Percentiles rank a stretch among this genome's conserved stretches.
Conservation (phyloP, 2,797 vertebrate species). For the Podarcis lilfordi region DNA sequence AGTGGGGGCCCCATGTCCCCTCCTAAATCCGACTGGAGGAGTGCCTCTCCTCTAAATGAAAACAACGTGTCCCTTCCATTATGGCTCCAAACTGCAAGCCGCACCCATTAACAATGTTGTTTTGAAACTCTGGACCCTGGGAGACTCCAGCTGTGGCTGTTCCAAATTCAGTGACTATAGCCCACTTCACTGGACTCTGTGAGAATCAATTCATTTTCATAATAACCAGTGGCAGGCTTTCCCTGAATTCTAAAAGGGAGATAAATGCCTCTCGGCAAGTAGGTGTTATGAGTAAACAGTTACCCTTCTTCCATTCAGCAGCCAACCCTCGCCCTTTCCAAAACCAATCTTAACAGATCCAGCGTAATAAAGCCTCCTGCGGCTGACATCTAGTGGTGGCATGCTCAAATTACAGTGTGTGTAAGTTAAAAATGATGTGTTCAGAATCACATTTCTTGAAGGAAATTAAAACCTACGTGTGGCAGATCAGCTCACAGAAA, state of each 20-base stretch:
- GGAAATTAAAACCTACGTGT: neutral
- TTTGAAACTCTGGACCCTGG: neutral
- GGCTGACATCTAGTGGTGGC: slow-evolving; percentile 75
- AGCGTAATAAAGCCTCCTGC: slow-evolving; percentile 37
- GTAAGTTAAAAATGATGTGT: slow-evolving; percentile 22
- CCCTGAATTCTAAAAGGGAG: neutral
- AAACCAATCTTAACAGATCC: neutral
- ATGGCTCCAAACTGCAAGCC: neutral
- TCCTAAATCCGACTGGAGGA: neutral
- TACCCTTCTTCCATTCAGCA: neutral
- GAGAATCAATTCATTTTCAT: neutral
- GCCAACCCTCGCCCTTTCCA: neutral
- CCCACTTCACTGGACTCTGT: neutral
- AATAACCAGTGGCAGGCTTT: neutral
- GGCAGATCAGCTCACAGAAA: neutral
- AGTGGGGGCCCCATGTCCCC: neutral
- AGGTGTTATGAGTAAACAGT: neutral
- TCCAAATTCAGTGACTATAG: neutral
- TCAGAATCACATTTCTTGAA: neutral
- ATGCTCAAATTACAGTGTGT: slow-evolving; percentile 33
- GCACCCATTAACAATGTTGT: neutral
- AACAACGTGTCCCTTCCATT: neutral
- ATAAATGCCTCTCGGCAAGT: neutral
- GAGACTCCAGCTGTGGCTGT: neutral
- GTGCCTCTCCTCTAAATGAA: neutral